Conservation (phyloP, 37 sponge, comb jelly and placozoan genomes). For the Aplysina aerophoba region DNA sequence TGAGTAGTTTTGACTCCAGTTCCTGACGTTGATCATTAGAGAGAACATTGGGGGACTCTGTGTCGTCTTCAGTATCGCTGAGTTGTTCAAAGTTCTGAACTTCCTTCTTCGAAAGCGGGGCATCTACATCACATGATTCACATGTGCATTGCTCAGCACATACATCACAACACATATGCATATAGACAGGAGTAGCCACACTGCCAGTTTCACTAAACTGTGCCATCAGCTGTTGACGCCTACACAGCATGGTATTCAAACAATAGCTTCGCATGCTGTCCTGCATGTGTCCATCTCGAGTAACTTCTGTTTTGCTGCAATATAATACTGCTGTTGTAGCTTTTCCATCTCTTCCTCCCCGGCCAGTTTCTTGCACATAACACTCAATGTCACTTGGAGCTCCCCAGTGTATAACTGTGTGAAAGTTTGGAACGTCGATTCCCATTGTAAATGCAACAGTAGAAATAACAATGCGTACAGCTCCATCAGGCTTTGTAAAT, state of each 20-base stretch:
- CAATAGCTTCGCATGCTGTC: slow-evolving; percentile 29
- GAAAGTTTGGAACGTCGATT: slow-evolving; percentile 49
- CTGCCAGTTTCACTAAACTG: slow-evolving; percentile 6
- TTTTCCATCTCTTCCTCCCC: slow-evolving; percentile 52
- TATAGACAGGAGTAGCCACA: background rate
- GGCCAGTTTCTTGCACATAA: slow-evolving; percentile 66
- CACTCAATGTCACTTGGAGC: slow-evolving; percentile 42
- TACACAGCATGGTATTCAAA: slow-evolving; percentile 29
- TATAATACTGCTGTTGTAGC: slow-evolving; percentile 34
- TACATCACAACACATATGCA: slow-evolving; percentile 48
- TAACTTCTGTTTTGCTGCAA: background rate
- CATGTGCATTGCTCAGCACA: slow-evolving; percentile 17
- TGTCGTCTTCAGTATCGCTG: too few relatives aligned
- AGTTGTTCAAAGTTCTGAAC: too few relatives aligned
- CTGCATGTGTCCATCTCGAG: background rate
- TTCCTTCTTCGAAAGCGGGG: too few relatives aligned
- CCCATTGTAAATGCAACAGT: slow-evolving; percentile 72
- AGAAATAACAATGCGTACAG: slow-evolving; percentile 39
- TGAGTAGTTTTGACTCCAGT: too few relatives aligned
- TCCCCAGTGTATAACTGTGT: slow-evolving; percentile 54
- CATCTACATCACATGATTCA: background rate
- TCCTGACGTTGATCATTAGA: too few relatives aligned
- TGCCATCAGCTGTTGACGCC: slow-evolving; percentile 32
- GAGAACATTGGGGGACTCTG: too few relatives aligned
- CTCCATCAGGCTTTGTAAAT: slow-evolving; percentile 34